Evolutionary conservation across 2,888 invertebrate genomes (phyloP), one percentile per base, ranked within the genome.

Genomic region (Habrosyne pyritoides): DNA sequence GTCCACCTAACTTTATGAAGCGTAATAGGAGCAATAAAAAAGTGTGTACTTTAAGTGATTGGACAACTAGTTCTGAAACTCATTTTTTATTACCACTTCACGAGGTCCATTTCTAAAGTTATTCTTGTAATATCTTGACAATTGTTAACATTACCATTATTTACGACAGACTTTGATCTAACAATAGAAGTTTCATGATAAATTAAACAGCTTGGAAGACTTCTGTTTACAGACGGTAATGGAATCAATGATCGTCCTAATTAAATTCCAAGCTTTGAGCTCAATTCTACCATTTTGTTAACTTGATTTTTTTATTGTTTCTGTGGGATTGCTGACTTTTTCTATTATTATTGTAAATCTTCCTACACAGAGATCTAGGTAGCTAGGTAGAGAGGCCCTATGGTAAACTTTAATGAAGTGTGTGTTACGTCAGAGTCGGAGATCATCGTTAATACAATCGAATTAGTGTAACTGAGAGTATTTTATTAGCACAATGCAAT

Each of bases 171-270:
- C 30, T 63, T 60, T 67, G 55, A 66, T 67, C 59, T 63, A 59
- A 67, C 69, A 75, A 67, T 71, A 66, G 64, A 77, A 73, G 63
- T 73, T 69, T 63, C 61, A 60, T 64, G 62, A 73, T 71, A 72
- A 81, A 80, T 78, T 69, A 75, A 76, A 80, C 66, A 66, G 71
- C 61, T 70, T 68, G 60, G 64, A 68, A 73, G 69, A 69, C 68
- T 61, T 64, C 67, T 83, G 75, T 83, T 83, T 81, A 77, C 73
- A 57, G 56, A 69, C 66, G 66, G 67, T 76, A 75, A 79, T 76
- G 70, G 71, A 80, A 81, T 78, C 79, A 80, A 79, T 81, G 79
- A 77, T 79, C 73, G 73, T 70, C 69, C 66, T 80, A 82, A 85
- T 84, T 81, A 79, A 80, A 84, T 85, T 84, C 78, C 59, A 68